Evolutionary conservation across 92 coral and sea anemone species (phyloP).

Genomic region (Desmophyllum pertusum): DNA sequence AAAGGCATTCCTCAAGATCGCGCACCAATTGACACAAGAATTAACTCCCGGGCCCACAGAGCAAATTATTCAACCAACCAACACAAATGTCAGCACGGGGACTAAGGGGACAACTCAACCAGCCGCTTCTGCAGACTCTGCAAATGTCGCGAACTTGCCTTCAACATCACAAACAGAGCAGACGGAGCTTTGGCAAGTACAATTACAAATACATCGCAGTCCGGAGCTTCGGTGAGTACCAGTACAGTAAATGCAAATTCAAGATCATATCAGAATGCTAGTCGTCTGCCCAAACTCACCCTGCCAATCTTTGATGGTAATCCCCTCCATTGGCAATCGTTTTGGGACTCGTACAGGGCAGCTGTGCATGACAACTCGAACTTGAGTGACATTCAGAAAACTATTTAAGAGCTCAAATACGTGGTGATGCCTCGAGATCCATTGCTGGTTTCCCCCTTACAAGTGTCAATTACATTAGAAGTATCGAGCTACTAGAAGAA

Average conservation of each 20-base stretch:
- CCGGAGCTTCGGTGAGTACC: not conserved
- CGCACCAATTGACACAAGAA: not conserved
- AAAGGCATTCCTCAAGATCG: not conserved
- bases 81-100: not conserved
- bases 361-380: slow-evolving; percentile 48
- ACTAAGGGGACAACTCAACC: not conserved
- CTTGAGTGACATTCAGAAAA: too few relatives aligned
- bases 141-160: too few relatives aligned
- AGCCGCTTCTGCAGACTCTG: too few relatives aligned
- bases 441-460: slow-evolving; percentile 14
- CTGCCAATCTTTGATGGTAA: slow-evolving; percentile 30
- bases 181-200: too few relatives aligned
- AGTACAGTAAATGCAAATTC: not conserved
- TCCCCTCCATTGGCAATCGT: slow-evolving; percentile 32
- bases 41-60: not conserved
- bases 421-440: slow-evolving; percentile 42
- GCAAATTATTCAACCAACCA: not conserved
- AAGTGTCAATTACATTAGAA: too few relatives aligned
- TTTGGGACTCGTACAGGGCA: slow-evolving; percentile 51
- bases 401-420: slow-evolving; percentile 33
- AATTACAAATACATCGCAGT: not conserved
- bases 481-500: too few relatives aligned
- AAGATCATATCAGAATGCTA: not conserved
- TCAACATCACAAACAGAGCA: too few relatives aligned
- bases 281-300: not conserved